These are phyloP conservation scores for Orycteropus afer DNA, from an alignment of 2,113 vertebrate genomes.

Conservation along the genomic window DNA sequence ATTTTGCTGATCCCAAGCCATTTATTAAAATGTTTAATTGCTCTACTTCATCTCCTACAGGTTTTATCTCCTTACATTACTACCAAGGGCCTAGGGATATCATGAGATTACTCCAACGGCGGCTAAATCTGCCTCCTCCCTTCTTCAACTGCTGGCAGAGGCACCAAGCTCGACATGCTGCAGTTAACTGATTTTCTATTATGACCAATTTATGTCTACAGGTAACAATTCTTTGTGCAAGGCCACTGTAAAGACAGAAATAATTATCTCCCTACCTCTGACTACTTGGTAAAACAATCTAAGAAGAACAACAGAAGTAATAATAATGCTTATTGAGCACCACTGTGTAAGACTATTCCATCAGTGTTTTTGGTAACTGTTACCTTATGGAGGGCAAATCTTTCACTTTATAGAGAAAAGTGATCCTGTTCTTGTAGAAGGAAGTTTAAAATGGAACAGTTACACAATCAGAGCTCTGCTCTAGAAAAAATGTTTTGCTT, in stretches of 20 bases:
- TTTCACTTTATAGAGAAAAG: not conserved
- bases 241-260: not conserved
- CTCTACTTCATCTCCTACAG: not conserved
- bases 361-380: not conserved
- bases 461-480: conserved; percentile 5
- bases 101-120: not conserved
- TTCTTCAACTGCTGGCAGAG: not conserved
- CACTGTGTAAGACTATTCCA: not conserved
- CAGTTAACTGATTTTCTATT: conserved; percentile 27
- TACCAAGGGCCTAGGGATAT: not conserved
- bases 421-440: not conserved
- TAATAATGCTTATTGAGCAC: not conserved
- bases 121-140: not conserved
- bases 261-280: not conserved
- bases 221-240: conserved; percentile 27
- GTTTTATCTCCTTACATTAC: conserved; percentile 48
- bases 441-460: conserved; percentile 2
- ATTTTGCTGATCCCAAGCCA: conserved; percentile 48
- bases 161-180: not conserved
- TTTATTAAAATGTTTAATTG: conserved; percentile 72
- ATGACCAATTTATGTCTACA: conserved; percentile 29
- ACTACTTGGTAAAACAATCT: not conserved
- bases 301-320: not conserved
- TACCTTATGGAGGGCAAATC: conserved; percentile 17
- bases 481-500: conserved; percentile 33